These are phyloP conservation scores for Emydoidea blandingii DNA, from an alignment of 2,797 vertebrate species.

Conservation along the genomic window DNA sequence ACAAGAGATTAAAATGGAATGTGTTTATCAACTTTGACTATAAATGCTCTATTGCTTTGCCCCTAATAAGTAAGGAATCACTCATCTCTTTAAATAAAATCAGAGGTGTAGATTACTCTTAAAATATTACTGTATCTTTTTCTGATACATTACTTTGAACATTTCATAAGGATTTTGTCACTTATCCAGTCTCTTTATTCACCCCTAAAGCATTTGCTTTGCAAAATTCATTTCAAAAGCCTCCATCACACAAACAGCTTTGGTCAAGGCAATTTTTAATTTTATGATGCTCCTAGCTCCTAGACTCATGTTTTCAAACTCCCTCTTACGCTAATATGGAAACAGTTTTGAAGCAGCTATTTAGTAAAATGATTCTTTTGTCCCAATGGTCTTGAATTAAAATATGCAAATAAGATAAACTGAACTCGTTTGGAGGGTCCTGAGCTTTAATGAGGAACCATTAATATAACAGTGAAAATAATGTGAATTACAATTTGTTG, in stretches of 20 bases:
- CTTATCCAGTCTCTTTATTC: background rate
- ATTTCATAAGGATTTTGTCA: background rate
- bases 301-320: conserved; percentile 16
- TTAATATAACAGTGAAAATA: conserved; percentile 57
- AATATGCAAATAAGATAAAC: conserved; percentile 61
- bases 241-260: background rate
- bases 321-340: conserved; percentile 4
- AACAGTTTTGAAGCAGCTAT: conserved; percentile 37
- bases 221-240: conserved; percentile 4
- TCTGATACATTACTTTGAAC: background rate
- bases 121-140: background rate
- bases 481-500: conserved; percentile 55
- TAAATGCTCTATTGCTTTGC: background rate
- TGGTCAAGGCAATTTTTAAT: background rate
- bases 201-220: background rate
- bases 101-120: background rate
- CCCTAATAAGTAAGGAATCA: rapidly evolving
- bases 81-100: background rate
- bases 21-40: background rate
- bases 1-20: background rate
- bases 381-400: conserved; percentile 47
- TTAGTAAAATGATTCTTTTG: conserved; percentile 43
- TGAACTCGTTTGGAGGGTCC: conserved; percentile 39
- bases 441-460: conserved; percentile 53
- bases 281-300: background rate